phyloP scores from a whole-genome alignment of 2,888 invertebrate species.

The Cabera pusaria region DNA sequence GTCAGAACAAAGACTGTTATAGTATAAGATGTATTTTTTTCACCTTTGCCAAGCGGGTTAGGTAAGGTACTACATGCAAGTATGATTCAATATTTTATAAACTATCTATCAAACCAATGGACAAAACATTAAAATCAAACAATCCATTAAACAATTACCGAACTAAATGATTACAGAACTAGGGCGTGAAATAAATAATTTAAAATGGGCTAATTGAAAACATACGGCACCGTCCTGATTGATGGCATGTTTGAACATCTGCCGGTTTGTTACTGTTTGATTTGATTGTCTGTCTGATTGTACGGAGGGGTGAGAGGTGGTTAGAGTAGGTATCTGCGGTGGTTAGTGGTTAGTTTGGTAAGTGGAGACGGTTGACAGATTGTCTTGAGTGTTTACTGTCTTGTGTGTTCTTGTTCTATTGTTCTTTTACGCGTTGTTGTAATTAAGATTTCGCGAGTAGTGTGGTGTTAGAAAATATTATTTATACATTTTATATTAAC shows the following conservation, averaged over 20 bases:
- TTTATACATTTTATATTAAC: too few relatives aligned
- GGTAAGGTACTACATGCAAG: too few relatives aligned
- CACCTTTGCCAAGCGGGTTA: too few relatives aligned
- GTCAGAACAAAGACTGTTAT: too few relatives aligned
- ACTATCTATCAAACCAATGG: neutral
- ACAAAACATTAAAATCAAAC: neutral
- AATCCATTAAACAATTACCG: slow-evolving; percentile 2
- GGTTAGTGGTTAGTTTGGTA: slow-evolving; percentile 1
- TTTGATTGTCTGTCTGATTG: slow-evolving; percentile 47
- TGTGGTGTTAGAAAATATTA: too few relatives aligned
- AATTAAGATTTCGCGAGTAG: too few relatives aligned
- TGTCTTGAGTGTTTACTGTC: too few relatives aligned
- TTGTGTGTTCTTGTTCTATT: too few relatives aligned
- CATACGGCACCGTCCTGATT: slow-evolving; percentile 51
- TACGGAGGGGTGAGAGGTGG: slow-evolving; percentile 30
- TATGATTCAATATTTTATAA: too few relatives aligned
- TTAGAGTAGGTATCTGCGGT: slow-evolving; percentile 2
- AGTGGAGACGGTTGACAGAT: slow-evolving; percentile 1
- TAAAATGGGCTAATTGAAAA: slow-evolving; percentile 46
- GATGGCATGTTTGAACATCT: slow-evolving; percentile 69
- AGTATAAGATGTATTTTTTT: too few relatives aligned
- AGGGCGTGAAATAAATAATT: slow-evolving; percentile 29
- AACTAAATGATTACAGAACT: slow-evolving; percentile 2
- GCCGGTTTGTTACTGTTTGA: slow-evolving; percentile 48
- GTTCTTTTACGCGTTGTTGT: too few relatives aligned